A percentile compares a stretch with the other conserved stretches of the same genome.
These are phyloP conservation scores for Lucilia cuprina DNA, from an alignment of 1,140 invertebrate species.

Conservation along the genomic window DNA sequence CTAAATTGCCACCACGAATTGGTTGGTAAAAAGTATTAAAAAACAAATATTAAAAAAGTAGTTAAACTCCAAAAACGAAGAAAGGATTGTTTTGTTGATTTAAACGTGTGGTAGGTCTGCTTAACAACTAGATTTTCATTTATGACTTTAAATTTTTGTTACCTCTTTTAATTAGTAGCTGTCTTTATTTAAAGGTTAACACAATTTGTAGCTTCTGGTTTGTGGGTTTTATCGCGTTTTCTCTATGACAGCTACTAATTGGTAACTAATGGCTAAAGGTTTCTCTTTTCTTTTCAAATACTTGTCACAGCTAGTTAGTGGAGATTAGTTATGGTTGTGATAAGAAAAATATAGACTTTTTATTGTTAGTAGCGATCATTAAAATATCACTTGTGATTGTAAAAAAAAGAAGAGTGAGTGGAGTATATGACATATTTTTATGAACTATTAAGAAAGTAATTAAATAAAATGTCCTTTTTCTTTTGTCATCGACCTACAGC, in stretches of 20 bases:
- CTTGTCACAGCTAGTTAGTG: neutral
- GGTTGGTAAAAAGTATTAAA: neutral
- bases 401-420: too few relatives aligned
- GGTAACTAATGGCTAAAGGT: slow-evolving; percentile 4
- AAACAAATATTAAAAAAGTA: neutral
- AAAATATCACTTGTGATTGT: neutral
- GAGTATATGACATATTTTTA: neutral
- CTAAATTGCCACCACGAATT: neutral
- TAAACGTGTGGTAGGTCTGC: neutral
- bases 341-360: neutral
- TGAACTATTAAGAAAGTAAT: neutral
- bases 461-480: neutral
- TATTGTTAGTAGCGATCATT: neutral
- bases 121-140: neutral
- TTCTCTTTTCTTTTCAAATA: neutral
- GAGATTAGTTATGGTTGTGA: slow-evolving; percentile 14
- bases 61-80: neutral
- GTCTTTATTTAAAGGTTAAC: neutral
- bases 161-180: neutral
- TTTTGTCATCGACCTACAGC: neutral
- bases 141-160: neutral
- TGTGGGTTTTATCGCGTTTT: slow-evolving; percentile 14
- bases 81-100: neutral
- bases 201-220: slow-evolving; percentile 9
- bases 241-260: slow-evolving; percentile 27